Evolutionary conservation across 2,113 vertebrate species (phyloP).

Genomic region (Lepidothrix coronata): DNA sequence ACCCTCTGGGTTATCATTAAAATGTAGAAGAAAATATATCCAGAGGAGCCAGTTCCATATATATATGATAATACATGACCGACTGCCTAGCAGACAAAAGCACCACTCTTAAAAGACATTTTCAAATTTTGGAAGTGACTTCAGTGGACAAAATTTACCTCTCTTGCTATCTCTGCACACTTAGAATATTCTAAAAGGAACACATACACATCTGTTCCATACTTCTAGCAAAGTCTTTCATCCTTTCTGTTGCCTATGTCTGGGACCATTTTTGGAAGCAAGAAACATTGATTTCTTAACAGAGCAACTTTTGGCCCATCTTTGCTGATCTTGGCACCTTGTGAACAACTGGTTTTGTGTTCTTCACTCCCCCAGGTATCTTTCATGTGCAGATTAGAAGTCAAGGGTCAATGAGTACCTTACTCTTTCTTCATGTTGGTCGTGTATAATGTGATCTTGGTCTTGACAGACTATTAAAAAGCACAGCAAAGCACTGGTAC

Average conservation of each 20-base stretch:
- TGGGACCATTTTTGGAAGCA: not conserved
- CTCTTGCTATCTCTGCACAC: not conserved
- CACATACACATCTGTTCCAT: not conserved
- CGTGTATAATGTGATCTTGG: not conserved
- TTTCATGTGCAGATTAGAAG: not conserved
- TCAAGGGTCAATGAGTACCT: not conserved
- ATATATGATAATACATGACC: not conserved
- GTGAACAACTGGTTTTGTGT: not conserved
- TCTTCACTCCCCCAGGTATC: not conserved
- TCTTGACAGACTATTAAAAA: not conserved
- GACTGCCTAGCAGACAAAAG: not conserved
- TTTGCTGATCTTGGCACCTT: not conserved
- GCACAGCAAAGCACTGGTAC: not conserved
- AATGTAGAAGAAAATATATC: not conserved
- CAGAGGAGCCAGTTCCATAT: not conserved
- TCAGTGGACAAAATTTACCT: not conserved
- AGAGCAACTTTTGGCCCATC: not conserved
- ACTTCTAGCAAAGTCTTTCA: not conserved
- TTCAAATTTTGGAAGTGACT: not conserved
- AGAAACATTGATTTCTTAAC: not conserved
- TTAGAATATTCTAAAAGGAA: not conserved
- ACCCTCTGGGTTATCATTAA: not conserved
- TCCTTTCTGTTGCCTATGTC: not conserved
- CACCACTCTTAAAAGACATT: not conserved
- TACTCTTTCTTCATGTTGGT: not conserved